A percentile compares a stretch with the other conserved stretches of the same genome.
phyloP scores from a whole-genome alignment of 2,797 vertebrate species.

The Leontopithecus rosalia region DNA sequence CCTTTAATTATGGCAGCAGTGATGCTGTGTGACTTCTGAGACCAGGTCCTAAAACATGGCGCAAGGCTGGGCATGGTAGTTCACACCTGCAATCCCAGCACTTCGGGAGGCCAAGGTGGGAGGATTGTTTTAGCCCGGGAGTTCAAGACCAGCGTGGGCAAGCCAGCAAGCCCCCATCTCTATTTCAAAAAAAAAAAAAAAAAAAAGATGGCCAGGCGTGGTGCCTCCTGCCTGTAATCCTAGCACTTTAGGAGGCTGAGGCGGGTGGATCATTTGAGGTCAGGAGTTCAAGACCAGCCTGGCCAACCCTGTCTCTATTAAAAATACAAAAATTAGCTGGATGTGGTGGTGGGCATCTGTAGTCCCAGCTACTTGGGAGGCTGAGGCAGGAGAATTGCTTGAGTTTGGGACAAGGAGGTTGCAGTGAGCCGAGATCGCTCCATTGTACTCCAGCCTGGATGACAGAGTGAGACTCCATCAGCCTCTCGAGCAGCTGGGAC shows the following conservation, averaged over 20 bases:
- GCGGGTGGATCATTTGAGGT: no score
- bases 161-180: neutral
- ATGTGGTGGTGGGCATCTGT: neutral
- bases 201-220: no score
- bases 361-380: neutral
- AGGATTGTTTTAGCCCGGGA: neutral
- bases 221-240: no score
- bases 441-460: neutral
- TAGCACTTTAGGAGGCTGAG: no score
- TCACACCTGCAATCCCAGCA: neutral
- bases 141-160: neutral
- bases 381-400: neutral
- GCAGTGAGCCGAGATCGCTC: neutral
- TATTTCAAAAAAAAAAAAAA: no score
- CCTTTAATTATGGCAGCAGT: neutral
- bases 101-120: neutral
- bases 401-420: neutral
- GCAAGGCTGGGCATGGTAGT: neutral
- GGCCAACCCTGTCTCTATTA: neutral
- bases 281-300: no score
- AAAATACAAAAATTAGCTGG: neutral
- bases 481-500: neutral
- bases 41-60: neutral
- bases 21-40: neutral
- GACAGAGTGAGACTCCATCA: neutral